phyloP scores from a whole-genome alignment of 2,797 vertebrate species.

The Thaleichthys pacificus region DNA sequence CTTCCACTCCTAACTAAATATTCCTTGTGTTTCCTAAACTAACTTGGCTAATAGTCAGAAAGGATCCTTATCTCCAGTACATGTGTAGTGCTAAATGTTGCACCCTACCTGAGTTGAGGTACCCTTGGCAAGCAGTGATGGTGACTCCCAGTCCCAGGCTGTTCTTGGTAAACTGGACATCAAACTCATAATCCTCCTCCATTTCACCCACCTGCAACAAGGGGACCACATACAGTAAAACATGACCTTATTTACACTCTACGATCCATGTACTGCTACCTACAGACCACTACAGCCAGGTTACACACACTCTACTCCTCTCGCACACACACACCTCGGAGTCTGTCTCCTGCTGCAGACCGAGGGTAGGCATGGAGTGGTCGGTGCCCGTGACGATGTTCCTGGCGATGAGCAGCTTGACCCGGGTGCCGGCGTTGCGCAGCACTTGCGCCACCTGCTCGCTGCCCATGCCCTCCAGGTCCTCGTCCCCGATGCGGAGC shows the following conservation, averaged over 20 bases:
- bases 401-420: slow-evolving; percentile 89
- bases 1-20: too few relatives aligned
- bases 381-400: slow-evolving; percentile 73
- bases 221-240: background rate
- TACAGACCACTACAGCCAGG: background rate
- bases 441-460: slow-evolving; percentile 89
- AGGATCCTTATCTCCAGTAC: too few relatives aligned
- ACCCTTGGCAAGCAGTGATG: slow-evolving; percentile 87
- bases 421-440: slow-evolving; percentile 85
- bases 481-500: slow-evolving; percentile 88
- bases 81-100: background rate
- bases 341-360: slow-evolving; percentile 70
- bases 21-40: too few relatives aligned
- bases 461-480: slow-evolving; percentile 87
- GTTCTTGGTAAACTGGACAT: slow-evolving; percentile 88
- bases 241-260: slow-evolving; percentile 11
- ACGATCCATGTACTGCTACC: slow-evolving; percentile 3
- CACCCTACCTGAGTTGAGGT: slow-evolving; percentile 84
- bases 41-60: too few relatives aligned
- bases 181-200: slow-evolving; percentile 73
- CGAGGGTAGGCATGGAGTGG: slow-evolving; percentile 46
- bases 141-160: slow-evolving; percentile 88
- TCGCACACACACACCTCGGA: slow-evolving; percentile 45
- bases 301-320: background rate
- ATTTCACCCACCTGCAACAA: slow-evolving; percentile 65